phyloP scores from a whole-genome alignment of 2,888 invertebrate species.

The Norana najaformis region DNA sequence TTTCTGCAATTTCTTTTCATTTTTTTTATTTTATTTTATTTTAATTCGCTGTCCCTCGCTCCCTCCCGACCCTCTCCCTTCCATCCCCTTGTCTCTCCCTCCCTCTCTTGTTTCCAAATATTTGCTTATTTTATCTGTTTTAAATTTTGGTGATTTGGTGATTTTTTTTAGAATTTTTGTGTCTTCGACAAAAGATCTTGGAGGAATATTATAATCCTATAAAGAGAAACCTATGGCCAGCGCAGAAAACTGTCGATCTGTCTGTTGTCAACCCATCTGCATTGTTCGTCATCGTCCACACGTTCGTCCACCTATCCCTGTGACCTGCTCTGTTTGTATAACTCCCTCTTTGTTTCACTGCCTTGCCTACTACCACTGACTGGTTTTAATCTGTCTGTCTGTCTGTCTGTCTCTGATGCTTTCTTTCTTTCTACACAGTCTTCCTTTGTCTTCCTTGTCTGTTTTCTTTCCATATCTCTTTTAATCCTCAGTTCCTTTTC shows the following conservation, averaged over 20 bases:
- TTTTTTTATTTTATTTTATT: too few relatives aligned
- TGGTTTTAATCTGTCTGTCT: background rate
- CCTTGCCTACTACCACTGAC: too few relatives aligned
- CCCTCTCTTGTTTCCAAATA: background rate
- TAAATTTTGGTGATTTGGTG: background rate
- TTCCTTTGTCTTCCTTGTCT: background rate
- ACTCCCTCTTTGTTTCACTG: too few relatives aligned
- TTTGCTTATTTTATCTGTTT: background rate
- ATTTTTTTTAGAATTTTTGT: background rate
- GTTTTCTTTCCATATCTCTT: background rate
- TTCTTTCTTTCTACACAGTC: too few relatives aligned
- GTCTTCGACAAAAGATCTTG: background rate
- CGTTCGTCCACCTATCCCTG: too few relatives aligned
- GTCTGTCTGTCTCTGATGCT: background rate
- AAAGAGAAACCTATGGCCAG: background rate
- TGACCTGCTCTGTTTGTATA: too few relatives aligned
- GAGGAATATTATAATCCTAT: background rate
- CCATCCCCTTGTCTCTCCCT: background rate
- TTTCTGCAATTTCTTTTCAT: too few relatives aligned
- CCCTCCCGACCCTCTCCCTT: background rate
- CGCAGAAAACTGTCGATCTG: background rate
- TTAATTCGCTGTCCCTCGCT: too few relatives aligned
- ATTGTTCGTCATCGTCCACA: too few relatives aligned
- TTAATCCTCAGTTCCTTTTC: background rate
- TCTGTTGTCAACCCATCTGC: background rate